Base-by-base conservation (phyloP, 2,113 vertebrate species). In the Hyaena hyaena region DNA sequence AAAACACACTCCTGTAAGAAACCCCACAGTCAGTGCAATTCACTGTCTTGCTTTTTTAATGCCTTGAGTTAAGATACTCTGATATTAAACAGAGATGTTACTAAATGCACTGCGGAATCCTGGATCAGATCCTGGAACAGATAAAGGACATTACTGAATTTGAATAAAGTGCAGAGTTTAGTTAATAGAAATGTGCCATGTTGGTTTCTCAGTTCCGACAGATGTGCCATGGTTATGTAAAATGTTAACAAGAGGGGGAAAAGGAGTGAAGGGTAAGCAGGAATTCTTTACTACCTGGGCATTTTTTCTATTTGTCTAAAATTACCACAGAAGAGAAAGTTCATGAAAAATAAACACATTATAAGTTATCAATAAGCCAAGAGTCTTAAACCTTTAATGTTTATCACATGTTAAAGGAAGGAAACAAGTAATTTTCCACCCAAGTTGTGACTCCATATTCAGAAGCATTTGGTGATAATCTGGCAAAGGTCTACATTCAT, bases 391-490 rank as follows among this genome's bases (percentile, higher is more conserved):
- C 39, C 48, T 86, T 84, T 63, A 73, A 82, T 43, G 63, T 73
- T 88, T 74, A 79, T 94, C 96, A 58, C n/a, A 84, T 35, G 50
- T 87, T 55, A 63, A 80, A 95, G 82, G 43, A 68, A 89, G 85
- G 63, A 82, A 97, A 68, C 9, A 93, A 95, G 39, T n/a, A 15
- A 91, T 82, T 93, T 96, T 69, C 77, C 71, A 88, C 48, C 84
- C 53, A 88, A 92, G 35, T 17, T 50, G 84, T 26, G 26, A 39
- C 61, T 69, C 86, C 53, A 73, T 33, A 84, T 33, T 93, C 21
- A 66, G 81, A 68, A 87, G n/a, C 84, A 71, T 26, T 77, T 65
- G 83, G 35, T 50, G 86, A 53, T 26, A 69, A 81, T 71, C 39
- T 5, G 50, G 63, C 88, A 76, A 66, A 14, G 58, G 68, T 61